Evolutionary conservation across 2,888 invertebrate species (phyloP).

Genomic region (Tortricodes alternella): DNA sequence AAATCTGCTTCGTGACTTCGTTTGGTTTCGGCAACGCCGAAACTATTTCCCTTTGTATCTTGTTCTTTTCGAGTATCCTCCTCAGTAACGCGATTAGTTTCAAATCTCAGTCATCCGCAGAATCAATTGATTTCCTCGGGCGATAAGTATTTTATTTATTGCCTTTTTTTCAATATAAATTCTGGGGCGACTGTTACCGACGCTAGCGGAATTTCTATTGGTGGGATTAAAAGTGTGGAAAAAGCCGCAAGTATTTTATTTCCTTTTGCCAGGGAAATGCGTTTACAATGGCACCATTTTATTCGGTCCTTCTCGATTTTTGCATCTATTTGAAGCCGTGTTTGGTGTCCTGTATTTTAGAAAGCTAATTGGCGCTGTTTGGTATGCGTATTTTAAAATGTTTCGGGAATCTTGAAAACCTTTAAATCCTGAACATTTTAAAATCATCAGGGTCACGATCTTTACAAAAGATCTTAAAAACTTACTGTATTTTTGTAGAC

Average conservation of each 20-base stretch:
- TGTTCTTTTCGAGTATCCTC: background rate
- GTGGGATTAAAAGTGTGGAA: conserved; percentile 48
- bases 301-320: conserved; percentile 38
- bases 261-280: conserved; percentile 40
- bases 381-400: background rate
- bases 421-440: too few relatives aligned
- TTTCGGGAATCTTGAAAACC: too few relatives aligned
- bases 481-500: too few relatives aligned
- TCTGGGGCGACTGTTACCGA: conserved; percentile 49
- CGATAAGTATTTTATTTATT: conserved; percentile 62
- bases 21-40: too few relatives aligned
- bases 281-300: conserved; percentile 43
- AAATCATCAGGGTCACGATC: too few relatives aligned
- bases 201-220: conserved; percentile 55
- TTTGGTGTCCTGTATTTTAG: background rate
- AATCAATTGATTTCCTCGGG: conserved; percentile 57
- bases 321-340: conserved; percentile 38
- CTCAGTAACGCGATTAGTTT: conserved; percentile 16
- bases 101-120: conserved; percentile 43
- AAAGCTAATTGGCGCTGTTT: background rate
- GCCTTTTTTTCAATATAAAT: conserved; percentile 61
- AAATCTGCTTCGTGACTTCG: too few relatives aligned
- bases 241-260: conserved; percentile 47
- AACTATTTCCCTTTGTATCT: background rate
- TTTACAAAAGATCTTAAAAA: too few relatives aligned